These are phyloP conservation scores for Spongia lamella DNA, from an alignment of 37 sponge, comb jelly and placozoan species.

Conservation along the genomic window DNA sequence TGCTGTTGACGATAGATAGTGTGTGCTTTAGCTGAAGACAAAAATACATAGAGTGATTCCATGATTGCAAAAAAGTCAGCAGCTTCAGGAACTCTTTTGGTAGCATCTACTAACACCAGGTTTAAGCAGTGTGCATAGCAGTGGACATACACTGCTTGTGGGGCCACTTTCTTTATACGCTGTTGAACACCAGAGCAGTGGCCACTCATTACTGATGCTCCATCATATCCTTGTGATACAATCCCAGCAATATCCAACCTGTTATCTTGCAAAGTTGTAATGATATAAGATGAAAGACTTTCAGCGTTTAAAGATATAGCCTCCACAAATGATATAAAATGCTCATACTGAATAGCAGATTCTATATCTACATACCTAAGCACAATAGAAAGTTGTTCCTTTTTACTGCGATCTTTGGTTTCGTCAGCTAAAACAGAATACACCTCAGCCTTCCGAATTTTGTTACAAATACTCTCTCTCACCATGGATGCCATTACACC, in stretches of 20 bases:
- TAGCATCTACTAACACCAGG: constrained; percentile 56
- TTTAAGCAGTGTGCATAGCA: constrained; percentile 54
- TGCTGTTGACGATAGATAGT: constrained; percentile 51
- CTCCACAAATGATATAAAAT: constrained; percentile 49
- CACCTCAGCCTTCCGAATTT: constrained; percentile 46
- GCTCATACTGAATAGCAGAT: constrained; percentile 42
- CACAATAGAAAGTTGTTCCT: constrained; percentile 64
- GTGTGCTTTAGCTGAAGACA: constrained; percentile 46
- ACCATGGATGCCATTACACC: constrained; percentile 62
- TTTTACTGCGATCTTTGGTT: constrained; percentile 60
- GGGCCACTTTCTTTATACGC: constrained; percentile 30
- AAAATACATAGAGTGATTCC: constrained; percentile 50
- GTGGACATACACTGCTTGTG: constrained; percentile 29
- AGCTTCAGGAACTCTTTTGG: constrained; percentile 47
- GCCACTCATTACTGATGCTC: constrained; percentile 62
- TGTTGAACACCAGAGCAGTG: constrained; percentile 30
- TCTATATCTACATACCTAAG: constrained; percentile 67
- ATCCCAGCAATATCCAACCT: constrained; percentile 26
- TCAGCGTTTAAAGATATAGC: constrained; percentile 40
- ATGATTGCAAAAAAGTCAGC: constrained; percentile 58
- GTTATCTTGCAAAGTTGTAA: constrained; percentile 37
- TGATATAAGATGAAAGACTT: constrained; percentile 56
- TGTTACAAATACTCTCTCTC: constrained; percentile 20
- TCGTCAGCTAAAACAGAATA: constrained; percentile 64
- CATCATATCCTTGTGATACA: constrained; percentile 48